Base-by-base conservation (phyloP, 2,113 vertebrate genomes). In the Laterallus jamaicensis region DNA sequence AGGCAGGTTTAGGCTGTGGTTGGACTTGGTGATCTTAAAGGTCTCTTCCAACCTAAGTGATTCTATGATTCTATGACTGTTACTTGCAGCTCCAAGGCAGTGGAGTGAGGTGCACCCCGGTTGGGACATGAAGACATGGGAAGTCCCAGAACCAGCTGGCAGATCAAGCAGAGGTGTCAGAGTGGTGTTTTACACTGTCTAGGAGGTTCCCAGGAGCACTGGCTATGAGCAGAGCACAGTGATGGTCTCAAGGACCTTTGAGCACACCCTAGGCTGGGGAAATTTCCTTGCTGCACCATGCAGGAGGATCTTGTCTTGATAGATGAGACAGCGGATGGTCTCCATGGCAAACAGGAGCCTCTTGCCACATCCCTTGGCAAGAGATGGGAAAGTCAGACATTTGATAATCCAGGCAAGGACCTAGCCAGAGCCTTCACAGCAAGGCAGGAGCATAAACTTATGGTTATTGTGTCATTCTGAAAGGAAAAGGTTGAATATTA, bases 61-160 rank as follows among this genome's bases (percentile, higher is more conserved):
- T 47, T 47, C 44, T 47, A 44, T 44, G 44, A 18, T 44, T 44
- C 44, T 44, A 47, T 47, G 44, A 47, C 44, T 47, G 44, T 62
- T 19, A 44, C 54, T 40, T 64, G 63, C 24, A 58, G n/a, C 67
- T 82, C n/a, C 7, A 1, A 49, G 31, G 11, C 29, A 31, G 6
- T 37, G 31, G 44, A 32, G 16, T 15, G 62, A 82, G 52, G 55
- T 0, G 7, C 44, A 70, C 7, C 37, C 44, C 0, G 2, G 29
- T 2, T n/a, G 44, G 63, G 52, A 40, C 19, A 39, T 4, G 40
- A 44, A 19, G 55, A 25, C 44, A 68, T 0, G 31, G 1, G 3
- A 58, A 76, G 67, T 11, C 17, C 26, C 0, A 0, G 13, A 6
- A 3, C 20, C 35, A 66, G 40, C 16, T 3, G 5, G 29, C 2